Conservation (phyloP, 2,113 vertebrate genomes). For the Arothron firmamentum region DNA sequence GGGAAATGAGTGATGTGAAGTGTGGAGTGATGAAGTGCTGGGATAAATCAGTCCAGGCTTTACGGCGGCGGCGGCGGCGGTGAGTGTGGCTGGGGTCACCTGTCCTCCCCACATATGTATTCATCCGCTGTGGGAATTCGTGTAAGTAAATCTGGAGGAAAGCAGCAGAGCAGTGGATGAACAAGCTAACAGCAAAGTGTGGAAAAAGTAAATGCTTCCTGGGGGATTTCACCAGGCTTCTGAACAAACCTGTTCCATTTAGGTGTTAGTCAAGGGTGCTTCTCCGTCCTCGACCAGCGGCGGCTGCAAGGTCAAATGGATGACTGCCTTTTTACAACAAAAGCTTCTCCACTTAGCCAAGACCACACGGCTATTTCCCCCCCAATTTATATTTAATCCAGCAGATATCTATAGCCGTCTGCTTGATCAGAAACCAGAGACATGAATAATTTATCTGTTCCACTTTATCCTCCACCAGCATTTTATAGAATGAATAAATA, state of each 20-base stretch:
- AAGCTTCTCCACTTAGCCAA: slow-evolving; percentile 4
- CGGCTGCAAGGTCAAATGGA: slow-evolving; percentile 43
- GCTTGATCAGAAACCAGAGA: no score
- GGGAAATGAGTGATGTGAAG: slow-evolving; percentile 54
- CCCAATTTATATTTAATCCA: slow-evolving; percentile 37
- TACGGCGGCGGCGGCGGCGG: no score
- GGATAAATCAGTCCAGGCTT: slow-evolving; percentile 52
- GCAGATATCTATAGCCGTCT: no score
- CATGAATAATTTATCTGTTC: no score
- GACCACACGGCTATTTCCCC: slow-evolving; percentile 8
- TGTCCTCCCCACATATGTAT: slow-evolving; percentile 43
- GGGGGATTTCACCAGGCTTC: slow-evolving; percentile 30
- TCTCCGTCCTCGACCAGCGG: slow-evolving; percentile 15
- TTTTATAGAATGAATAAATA: no score
- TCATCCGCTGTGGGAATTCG: slow-evolving; percentile 57
- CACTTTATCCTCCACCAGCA: no score
- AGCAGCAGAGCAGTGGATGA: slow-evolving; percentile 6
- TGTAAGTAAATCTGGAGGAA: slow-evolving; percentile 2
- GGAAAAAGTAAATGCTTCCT: slow-evolving; percentile 30
- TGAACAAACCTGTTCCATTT: slow-evolving; percentile 46
- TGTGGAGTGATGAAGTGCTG: slow-evolving; percentile 31
- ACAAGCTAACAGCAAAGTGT: slow-evolving; percentile 12
- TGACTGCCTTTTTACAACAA: slow-evolving; percentile 38
- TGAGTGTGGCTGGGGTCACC: slow-evolving; percentile 29
- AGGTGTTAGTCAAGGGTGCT: slow-evolving; percentile 30